Evolutionary conservation across 1,140 invertebrate genomes (phyloP).

Genomic region (Drosophila varians): DNA sequence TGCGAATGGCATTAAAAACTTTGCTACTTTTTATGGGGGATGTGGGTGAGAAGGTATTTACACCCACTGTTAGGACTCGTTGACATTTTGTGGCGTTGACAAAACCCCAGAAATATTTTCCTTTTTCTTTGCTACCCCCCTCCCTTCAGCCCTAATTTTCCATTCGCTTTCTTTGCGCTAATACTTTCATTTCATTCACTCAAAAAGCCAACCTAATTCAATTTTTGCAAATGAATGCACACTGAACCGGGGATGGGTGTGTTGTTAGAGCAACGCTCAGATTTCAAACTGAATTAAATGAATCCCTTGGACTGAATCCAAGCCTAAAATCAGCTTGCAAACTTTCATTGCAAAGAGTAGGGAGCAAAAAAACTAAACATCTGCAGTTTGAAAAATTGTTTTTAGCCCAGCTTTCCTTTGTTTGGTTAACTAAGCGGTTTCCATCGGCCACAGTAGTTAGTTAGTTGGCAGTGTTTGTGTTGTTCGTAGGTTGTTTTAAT

Average conservation of each 20-base stretch:
- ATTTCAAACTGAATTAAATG: slow-evolving; percentile 50
- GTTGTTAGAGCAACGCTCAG: slow-evolving; percentile 21
- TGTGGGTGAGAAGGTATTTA: slow-evolving; percentile 24
- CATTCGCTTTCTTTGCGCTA: neutral
- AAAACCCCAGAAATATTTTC: slow-evolving; percentile 53
- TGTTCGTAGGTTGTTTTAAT: slow-evolving; percentile 36
- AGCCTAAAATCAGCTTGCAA: slow-evolving; percentile 18
- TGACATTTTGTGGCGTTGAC: slow-evolving; percentile 60
- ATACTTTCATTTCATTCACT: slow-evolving; percentile 48
- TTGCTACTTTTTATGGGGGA: slow-evolving; percentile 35
- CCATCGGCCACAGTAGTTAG: slow-evolving; percentile 11
- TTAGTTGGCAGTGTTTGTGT: slow-evolving; percentile 19
- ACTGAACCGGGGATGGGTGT: slow-evolving; percentile 2
- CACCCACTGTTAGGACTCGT: slow-evolving; percentile 49
- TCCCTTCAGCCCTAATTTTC: too few species aligned
- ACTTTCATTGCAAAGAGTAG: slow-evolving; percentile 4
- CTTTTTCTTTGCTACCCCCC: slow-evolving; percentile 10
- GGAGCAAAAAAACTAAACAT: slow-evolving; percentile 5
- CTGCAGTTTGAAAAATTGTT: slow-evolving; percentile 17
- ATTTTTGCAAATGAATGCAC: slow-evolving; percentile 72
- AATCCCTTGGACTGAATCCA: slow-evolving; percentile 10
- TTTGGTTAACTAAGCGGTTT: slow-evolving; percentile 37
- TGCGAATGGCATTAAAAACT: slow-evolving; percentile 65
- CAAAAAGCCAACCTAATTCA: slow-evolving; percentile 69
- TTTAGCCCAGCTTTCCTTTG: slow-evolving; percentile 13